Evolutionary conservation across 2,113 vertebrate genomes (phyloP).

Genomic region (Podarcis raffonei): DNA sequence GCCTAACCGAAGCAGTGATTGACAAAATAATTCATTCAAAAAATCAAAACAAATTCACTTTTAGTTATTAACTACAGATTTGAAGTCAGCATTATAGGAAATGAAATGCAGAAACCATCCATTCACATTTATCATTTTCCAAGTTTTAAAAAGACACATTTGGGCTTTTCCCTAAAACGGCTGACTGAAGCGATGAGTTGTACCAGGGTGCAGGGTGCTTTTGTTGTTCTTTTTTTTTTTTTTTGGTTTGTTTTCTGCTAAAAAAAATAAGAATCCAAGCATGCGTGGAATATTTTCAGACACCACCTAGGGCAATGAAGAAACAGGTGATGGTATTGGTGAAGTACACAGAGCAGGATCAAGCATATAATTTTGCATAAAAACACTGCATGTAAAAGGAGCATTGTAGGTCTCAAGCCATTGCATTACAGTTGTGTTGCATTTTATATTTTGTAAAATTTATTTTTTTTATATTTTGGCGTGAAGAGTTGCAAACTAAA

Average conservation of each 20-base stretch:
- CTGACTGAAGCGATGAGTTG: slow-evolving; percentile 69
- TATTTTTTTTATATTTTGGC: slow-evolving; percentile 76
- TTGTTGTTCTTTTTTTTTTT: slow-evolving; percentile 18
- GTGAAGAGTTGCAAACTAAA: slow-evolving; percentile 84
- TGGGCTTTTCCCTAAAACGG: slow-evolving; percentile 57
- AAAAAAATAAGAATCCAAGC: slow-evolving; percentile 48
- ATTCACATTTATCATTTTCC: slow-evolving; percentile 72
- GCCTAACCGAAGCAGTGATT: slow-evolving; percentile 75
- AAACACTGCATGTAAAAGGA: slow-evolving; percentile 79
- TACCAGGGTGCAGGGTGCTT: background rate
- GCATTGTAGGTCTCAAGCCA: slow-evolving; percentile 76
- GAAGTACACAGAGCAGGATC: slow-evolving; percentile 75
- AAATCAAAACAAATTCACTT: slow-evolving; percentile 72
- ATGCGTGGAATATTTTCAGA: slow-evolving; percentile 79
- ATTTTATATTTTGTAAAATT: slow-evolving; percentile 72
- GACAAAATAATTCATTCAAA: slow-evolving; percentile 74
- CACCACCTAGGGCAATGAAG: slow-evolving; percentile 74
- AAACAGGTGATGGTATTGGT: slow-evolving; percentile 73
- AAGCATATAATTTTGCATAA: slow-evolving; percentile 79
- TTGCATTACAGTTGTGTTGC: slow-evolving; percentile 74
- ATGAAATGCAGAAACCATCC: slow-evolving; percentile 74
- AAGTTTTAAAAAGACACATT: slow-evolving; percentile 65
- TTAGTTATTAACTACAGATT: slow-evolving; percentile 75
- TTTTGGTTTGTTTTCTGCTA: background rate
- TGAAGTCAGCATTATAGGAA: slow-evolving; percentile 77